Evolutionary conservation across 2,888 invertebrate genomes (phyloP), one percentile per base, ranked within the genome.

Genomic region (Monopis laevigella): DNA sequence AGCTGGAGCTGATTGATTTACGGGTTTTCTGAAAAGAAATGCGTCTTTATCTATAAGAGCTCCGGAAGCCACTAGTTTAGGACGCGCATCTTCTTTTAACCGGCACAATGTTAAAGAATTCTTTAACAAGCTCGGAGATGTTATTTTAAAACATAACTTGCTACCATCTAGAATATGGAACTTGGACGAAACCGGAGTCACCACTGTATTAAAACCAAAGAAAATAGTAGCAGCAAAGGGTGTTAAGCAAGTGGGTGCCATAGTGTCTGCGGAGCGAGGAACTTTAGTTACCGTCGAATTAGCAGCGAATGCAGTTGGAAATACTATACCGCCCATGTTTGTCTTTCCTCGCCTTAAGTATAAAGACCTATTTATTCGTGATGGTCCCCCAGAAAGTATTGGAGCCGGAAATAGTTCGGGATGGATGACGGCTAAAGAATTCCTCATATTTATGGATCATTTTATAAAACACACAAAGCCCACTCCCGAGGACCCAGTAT

Each of bases 331-430:
- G 12, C 51, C 48, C 7, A 50, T 55, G 52, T 56, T 62, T 44
- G 45, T 59, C 3, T 58, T 61, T 43, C 55, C 54, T 8, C 41
- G 53, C 2, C 29, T 49, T 3, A 52, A 48, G 40, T 59, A 45
- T 40, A 50, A 47, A 36, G 47, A 45, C 27, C 7, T 42, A 3
- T 51, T 55, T 47, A 14, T 55, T 11, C 39, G 45, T 6, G 51
- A 51, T 46, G 55, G 58, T 7, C 60, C 59, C n/a, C 43, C 50
- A 18, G 59, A 48, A 2, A 53, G 47, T 35, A 56, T 56, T 46
- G 61, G 58, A 12, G 51, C 51, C 29, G 60, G 54, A 5, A 29
- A 29, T 29, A 29, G n/a, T 7, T 29, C 29, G 5, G 29, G 29
- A n/a, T 29, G 29, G 29, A 29, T 29, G 29, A 24, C 6, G 10